Evolutionary conservation across 2,888 invertebrate species (phyloP), one percentile per base, ranked within the genome.

Genomic region (Ophion obscuratus): DNA sequence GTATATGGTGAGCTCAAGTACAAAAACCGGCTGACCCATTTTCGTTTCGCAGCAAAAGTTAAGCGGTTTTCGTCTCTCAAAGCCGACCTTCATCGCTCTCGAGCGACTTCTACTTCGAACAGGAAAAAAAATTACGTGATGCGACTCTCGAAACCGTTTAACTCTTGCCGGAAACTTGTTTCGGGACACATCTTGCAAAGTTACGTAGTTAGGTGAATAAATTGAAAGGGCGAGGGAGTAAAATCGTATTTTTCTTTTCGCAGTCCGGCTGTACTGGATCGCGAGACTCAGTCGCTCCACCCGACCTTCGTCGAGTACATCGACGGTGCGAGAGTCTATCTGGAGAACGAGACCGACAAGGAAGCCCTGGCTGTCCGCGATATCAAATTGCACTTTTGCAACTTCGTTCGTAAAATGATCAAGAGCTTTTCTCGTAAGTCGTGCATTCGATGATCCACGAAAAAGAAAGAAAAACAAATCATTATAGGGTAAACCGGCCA

Each of bases 311-410:
- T 98, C 4, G 99, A 99, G 92, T 99, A 99, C 92, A 96, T 99
- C 90, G 99, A 99, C 90, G 99, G 99, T 0, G 98, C 98, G 20
- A 96, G 99, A 47, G 96, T 97, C 77, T 98, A 98, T 93, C 95
- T 99, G 75, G 99, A 99, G 93, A 97, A 97, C 87, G 99, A 99
- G 93, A 97, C 97, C 6, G 99, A 99, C 92, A 98, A 99, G 92
- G 99, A 99, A 92, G 97, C 97, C 2, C 96, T 96, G 0, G 97
- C 97, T 44, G 96, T 98, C 27, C 96, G 97, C 80, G 98, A 99
- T 91, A 97, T 99, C 79, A 97, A 98, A 81, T 96, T 98, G 40
- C 98, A 99, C 91, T 99, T 99, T 94, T 98, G 99, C 87, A 97
- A 98, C 93, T 99, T 99, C 93, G 97, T 99, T 90, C 96, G 97